A percentile compares a stretch with the other conserved stretches of the same genome.
Conservation (phyloP, 37 sponge, comb jelly and placozoan genomes). For the Theonella swinhoei region DNA sequence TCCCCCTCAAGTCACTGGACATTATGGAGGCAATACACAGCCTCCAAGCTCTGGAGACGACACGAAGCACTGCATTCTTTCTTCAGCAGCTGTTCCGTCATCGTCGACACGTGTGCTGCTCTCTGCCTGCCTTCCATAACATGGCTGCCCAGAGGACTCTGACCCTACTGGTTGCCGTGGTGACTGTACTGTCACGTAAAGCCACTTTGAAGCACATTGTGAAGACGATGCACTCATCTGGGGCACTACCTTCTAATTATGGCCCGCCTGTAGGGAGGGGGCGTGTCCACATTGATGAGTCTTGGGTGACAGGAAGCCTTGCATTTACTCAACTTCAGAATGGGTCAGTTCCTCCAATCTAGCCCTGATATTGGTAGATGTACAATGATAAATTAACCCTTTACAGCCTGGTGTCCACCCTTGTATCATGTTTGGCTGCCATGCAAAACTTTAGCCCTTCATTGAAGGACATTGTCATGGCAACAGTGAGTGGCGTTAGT, state of each 20-base stretch:
- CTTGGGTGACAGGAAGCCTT: constrained; percentile 43
- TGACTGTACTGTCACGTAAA: constrained; percentile 34
- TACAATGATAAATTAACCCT: no score
- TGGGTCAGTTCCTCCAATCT: constrained; percentile 19
- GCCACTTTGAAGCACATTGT: constrained; percentile 32
- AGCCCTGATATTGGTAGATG: no score
- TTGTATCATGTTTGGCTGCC: background rate
- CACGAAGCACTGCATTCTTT: constrained; percentile 25
- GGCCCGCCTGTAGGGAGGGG: constrained; percentile 1
- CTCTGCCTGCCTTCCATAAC: constrained; percentile 44
- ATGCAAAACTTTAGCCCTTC: background rate
- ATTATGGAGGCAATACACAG: constrained; percentile 29
- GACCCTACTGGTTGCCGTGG: constrained; percentile 3
- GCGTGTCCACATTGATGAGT: constrained; percentile 16
- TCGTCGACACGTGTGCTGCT: constrained; percentile 46
- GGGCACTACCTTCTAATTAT: constrained; percentile 24
- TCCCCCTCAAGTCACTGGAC: constrained; percentile 14
- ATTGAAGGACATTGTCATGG: constrained; percentile 1
- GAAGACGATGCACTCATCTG: constrained; percentile 62
- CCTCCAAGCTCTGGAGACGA: constrained; percentile 28
- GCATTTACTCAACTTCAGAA: constrained; percentile 44
- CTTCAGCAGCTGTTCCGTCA: constrained; percentile 44
- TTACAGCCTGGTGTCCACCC: background rate
- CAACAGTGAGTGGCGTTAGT: constrained; percentile 7
- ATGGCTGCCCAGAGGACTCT: constrained; percentile 8